Conservation (phyloP, 2,113 vertebrate genomes). For the Ondatra zibethicus region DNA sequence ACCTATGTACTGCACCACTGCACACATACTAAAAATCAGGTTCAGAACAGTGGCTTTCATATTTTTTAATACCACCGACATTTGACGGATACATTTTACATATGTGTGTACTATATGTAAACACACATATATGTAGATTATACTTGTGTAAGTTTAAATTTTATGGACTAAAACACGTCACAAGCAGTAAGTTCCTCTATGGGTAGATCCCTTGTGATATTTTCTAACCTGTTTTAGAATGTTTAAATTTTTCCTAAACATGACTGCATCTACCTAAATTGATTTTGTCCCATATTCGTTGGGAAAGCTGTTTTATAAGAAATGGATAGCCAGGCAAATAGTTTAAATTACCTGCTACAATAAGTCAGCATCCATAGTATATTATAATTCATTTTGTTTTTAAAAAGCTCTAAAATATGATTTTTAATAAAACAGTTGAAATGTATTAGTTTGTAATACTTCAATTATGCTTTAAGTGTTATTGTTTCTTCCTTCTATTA, state of each 20-base stretch:
- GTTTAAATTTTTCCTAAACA: not conserved
- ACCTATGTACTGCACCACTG: not conserved
- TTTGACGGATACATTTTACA: not conserved
- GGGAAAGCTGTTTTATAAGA: constrained; percentile 19
- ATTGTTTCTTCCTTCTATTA: constrained; percentile 1
- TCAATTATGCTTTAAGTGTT: not conserved
- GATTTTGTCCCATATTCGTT: not conserved
- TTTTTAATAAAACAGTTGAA: not conserved
- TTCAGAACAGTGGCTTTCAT: not conserved
- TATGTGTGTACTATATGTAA: not conserved
- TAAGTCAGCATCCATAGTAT: not conserved
- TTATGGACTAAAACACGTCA: not conserved
- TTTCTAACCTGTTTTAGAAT: not conserved
- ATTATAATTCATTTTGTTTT: not conserved
- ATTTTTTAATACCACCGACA: not conserved
- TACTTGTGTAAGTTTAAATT: not conserved
- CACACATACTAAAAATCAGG: not conserved
- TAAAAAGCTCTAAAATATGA: not conserved
- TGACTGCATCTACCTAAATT: not conserved
- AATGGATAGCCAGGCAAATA: not conserved
- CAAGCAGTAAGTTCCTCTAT: not conserved
- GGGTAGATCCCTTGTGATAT: not conserved
- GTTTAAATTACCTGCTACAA: not conserved
- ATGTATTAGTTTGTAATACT: not conserved
- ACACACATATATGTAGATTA: not conserved